phyloP scores from a whole-genome alignment of 2,888 invertebrate species.

The Molorchus minor region DNA sequence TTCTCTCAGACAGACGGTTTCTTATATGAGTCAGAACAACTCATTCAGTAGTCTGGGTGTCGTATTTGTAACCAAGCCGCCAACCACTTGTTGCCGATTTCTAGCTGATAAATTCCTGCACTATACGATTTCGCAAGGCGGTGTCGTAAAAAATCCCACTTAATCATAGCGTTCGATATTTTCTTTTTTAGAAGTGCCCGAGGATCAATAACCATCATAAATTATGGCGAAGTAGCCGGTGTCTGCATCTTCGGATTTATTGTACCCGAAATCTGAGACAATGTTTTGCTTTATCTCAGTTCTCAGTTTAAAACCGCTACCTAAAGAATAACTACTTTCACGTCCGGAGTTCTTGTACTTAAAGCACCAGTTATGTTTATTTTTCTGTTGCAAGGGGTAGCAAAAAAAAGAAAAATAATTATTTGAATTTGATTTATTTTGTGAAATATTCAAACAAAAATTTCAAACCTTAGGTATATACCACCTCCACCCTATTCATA shows the following conservation, averaged over 20 bases:
- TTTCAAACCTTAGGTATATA: too few species aligned
- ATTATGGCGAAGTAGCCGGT: conserved; percentile 21
- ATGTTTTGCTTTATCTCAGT: too few species aligned
- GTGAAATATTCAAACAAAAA: too few species aligned
- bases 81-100: conserved; percentile 11
- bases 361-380: too few species aligned
- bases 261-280: too few species aligned
- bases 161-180: conserved; percentile 4
- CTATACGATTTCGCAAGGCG: background rate
- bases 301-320: too few species aligned
- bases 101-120: background rate
- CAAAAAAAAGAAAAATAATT: too few species aligned
- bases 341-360: too few species aligned
- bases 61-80: conserved; percentile 8
- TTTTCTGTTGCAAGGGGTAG: too few species aligned
- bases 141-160: conserved; percentile 9
- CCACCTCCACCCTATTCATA: too few species aligned
- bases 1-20: conserved; percentile 10
- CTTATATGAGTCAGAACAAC: conserved; percentile 12
- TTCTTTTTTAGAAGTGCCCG: background rate
- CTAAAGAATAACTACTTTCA: too few species aligned
- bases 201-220: background rate
- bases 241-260: background rate
- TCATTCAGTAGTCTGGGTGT: conserved; percentile 4
- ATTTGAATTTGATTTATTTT: too few species aligned